Evolutionary conservation across 1,140 invertebrate species (phyloP).

Genomic region (Drosophila subpulchrella): DNA sequence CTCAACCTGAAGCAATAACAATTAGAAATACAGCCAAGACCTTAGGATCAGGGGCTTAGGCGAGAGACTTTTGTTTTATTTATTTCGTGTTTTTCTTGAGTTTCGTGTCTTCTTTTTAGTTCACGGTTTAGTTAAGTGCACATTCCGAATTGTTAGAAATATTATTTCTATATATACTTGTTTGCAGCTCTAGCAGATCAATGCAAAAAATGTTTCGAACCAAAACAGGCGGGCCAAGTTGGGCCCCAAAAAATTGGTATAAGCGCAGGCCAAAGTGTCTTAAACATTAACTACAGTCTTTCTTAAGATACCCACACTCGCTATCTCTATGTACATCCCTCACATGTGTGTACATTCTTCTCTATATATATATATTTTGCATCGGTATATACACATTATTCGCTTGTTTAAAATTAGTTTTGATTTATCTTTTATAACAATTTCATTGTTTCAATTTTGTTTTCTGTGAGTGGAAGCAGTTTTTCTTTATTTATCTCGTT

Average conservation of each 20-base stretch:
- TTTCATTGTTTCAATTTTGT: slow-evolving; percentile 57
- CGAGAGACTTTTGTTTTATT: slow-evolving; percentile 21
- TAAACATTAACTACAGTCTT: slow-evolving; percentile 75
- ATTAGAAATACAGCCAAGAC: slow-evolving; percentile 46
- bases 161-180: slow-evolving; percentile 22
- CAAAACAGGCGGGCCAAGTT: slow-evolving; percentile 10
- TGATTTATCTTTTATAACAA: slow-evolving; percentile 61
- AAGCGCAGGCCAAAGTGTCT: slow-evolving; percentile 64
- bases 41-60: slow-evolving; percentile 29
- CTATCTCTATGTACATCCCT: slow-evolving; percentile 44
- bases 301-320: slow-evolving; percentile 64
- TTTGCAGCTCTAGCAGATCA: slow-evolving; percentile 27
- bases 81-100: not conserved
- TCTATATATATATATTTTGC: slow-evolving; percentile 16
- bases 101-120: not conserved
- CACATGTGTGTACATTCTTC: slow-evolving; percentile 23
- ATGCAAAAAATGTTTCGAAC: slow-evolving; percentile 12
- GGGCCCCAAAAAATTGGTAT: slow-evolving; percentile 24
- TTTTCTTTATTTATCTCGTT: slow-evolving; percentile 20
- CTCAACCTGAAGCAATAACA: slow-evolving; percentile 44
- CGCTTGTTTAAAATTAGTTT: slow-evolving; percentile 52
- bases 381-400: slow-evolving; percentile 44
- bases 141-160: slow-evolving; percentile 46
- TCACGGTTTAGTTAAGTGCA: slow-evolving; percentile 37
- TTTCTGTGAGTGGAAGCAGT: slow-evolving; percentile 68